A percentile compares a stretch with the other conserved stretches of the same genome.
phyloP scores from a whole-genome alignment of 2,888 invertebrate species.

The Oscheius sp. region DNA sequence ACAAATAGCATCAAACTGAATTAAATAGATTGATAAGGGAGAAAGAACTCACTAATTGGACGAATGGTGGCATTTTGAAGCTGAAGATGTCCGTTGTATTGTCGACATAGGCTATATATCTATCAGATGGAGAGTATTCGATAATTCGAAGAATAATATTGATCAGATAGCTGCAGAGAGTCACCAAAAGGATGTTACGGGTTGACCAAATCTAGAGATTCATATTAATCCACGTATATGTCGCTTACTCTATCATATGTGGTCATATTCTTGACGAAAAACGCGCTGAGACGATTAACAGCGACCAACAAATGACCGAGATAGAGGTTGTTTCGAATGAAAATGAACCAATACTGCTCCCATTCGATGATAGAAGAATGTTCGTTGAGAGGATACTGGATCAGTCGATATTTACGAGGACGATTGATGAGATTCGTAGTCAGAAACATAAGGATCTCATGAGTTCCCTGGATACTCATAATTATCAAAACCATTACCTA shows the following conservation, averaged over 20 bases:
- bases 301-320: neutral
- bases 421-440: neutral
- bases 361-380: neutral
- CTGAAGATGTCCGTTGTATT: neutral
- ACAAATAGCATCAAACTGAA: neutral
- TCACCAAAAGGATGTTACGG: neutral
- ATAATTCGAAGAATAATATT: neutral
- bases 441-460: neutral
- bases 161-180: neutral
- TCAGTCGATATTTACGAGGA: neutral
- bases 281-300: neutral
- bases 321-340: neutral
- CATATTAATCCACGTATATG: neutral
- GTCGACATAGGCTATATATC: neutral
- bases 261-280: neutral
- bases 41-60: neutral
- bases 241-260: neutral
- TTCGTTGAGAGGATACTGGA: neutral
- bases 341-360: neutral
- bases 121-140: no score
- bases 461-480: neutral
- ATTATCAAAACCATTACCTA: neutral
- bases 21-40: neutral
- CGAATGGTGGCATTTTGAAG: neutral
- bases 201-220: neutral